These are phyloP conservation scores for Tragelaphus buxtoni DNA, from an alignment of 2,113 vertebrate genomes.

Conservation along the genomic window DNA sequence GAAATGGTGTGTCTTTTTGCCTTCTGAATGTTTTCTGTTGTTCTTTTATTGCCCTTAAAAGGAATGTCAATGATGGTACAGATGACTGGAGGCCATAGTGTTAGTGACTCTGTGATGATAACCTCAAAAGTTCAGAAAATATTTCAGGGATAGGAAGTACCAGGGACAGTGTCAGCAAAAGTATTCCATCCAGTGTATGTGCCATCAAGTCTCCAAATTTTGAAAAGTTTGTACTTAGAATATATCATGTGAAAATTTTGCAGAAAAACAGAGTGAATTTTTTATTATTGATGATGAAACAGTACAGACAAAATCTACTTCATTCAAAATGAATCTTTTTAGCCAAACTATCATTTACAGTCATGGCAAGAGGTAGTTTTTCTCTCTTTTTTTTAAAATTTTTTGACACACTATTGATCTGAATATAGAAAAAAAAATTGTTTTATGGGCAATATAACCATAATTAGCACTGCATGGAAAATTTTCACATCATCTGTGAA, in stretches of 20 bases:
- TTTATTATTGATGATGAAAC: background rate
- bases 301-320: background rate
- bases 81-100: conserved; percentile 18
- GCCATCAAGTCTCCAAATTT: background rate
- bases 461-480: background rate
- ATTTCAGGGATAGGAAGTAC: conserved; percentile 12
- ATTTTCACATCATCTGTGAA: conserved; percentile 25
- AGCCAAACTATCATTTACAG: background rate
- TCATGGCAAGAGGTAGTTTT: background rate
- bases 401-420: background rate
- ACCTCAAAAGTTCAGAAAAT: conserved; percentile 10
- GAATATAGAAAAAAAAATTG: background rate
- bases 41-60: conserved; percentile 41
- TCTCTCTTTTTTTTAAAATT: background rate
- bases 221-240: background rate
- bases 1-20: background rate
- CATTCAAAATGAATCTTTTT: background rate
- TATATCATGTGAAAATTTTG: background rate
- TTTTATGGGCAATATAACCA: conserved; percentile 5
- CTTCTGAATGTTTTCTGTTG: background rate
- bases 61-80: background rate
- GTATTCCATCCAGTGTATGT: background rate
- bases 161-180: background rate
- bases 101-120: conserved; percentile 21
- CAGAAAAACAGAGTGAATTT: background rate